phyloP scores from a whole-genome alignment of 2,888 invertebrate genomes.

The Apantesis nais region DNA sequence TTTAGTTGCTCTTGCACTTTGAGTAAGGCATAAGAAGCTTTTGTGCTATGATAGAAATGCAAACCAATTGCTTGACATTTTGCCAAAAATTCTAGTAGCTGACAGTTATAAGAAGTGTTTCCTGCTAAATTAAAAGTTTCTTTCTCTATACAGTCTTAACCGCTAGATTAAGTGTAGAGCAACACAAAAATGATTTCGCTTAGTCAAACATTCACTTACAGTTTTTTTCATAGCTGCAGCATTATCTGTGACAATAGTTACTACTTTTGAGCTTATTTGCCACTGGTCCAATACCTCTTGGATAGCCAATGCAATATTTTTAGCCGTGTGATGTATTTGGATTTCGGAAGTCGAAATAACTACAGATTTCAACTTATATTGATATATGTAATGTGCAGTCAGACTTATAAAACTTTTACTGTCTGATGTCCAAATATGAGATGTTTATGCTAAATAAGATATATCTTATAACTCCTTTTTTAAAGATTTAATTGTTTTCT shows the following conservation, averaged over 20 bases:
- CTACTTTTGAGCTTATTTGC: conserved; percentile 10
- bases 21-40: background rate
- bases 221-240: conserved; percentile 7
- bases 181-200: conserved; percentile 8
- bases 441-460: conserved; percentile 6
- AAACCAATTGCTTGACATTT: conserved; percentile 1
- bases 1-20: background rate
- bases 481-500: background rate
- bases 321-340: background rate
- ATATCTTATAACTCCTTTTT: background rate
- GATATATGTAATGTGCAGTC: conserved; percentile 13
- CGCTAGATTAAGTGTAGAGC: conserved; percentile 1
- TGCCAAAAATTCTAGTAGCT: background rate
- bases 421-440: conserved; percentile 14
- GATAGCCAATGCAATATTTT: conserved; percentile 8
- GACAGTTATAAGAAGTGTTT: conserved; percentile 5
- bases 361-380: conserved; percentile 4
- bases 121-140: background rate
- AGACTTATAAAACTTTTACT: conserved; percentile 9
- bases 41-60: conserved; percentile 2
- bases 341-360: conserved; percentile 7
- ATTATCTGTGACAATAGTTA: conserved; percentile 14
- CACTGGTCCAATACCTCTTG: conserved; percentile 5
- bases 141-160: conserved; percentile 6
- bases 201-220: background rate